phyloP scores from a whole-genome alignment of 2,888 invertebrate genomes.

The Dynastes maya region DNA sequence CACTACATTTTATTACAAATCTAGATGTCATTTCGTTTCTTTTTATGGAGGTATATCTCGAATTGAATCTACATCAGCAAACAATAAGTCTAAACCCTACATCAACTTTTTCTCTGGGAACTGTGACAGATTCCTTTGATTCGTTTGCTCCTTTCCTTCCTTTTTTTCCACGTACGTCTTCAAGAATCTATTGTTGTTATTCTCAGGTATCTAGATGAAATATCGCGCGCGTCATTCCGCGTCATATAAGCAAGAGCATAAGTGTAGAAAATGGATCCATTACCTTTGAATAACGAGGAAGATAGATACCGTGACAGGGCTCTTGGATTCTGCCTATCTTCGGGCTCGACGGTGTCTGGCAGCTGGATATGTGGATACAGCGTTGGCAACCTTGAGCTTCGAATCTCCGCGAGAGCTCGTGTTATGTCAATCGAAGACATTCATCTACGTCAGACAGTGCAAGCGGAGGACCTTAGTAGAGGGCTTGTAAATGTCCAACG shows the following conservation, averaged over 20 bases:
- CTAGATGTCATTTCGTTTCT: too few relatives aligned
- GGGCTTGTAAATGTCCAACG: too few relatives aligned
- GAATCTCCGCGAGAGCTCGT: background rate
- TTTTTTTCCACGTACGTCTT: too few relatives aligned
- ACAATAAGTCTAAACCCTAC: too few relatives aligned
- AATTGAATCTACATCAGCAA: too few relatives aligned
- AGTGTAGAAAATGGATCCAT: slow-evolving; percentile 21
- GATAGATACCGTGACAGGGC: slow-evolving; percentile 4
- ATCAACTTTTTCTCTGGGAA: too few relatives aligned
- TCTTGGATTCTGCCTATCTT: background rate
- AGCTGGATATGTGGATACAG: background rate
- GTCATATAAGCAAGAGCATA: background rate
- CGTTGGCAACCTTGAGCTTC: background rate
- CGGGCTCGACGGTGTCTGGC: background rate
- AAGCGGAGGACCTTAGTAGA: too few relatives aligned
- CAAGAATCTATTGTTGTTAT: too few relatives aligned
- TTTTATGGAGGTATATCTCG: too few relatives aligned
- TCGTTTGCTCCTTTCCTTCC: too few relatives aligned
- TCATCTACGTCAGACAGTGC: slow-evolving; percentile 11
- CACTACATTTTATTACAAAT: too few relatives aligned
- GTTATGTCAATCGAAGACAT: slow-evolving; percentile 15
- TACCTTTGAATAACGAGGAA: slow-evolving; percentile 6
- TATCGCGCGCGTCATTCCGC: background rate
- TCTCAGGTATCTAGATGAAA: background rate
- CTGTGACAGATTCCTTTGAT: too few relatives aligned